Base-by-base conservation (phyloP, 2,797 vertebrate species). In the Falco biarmicus region DNA sequence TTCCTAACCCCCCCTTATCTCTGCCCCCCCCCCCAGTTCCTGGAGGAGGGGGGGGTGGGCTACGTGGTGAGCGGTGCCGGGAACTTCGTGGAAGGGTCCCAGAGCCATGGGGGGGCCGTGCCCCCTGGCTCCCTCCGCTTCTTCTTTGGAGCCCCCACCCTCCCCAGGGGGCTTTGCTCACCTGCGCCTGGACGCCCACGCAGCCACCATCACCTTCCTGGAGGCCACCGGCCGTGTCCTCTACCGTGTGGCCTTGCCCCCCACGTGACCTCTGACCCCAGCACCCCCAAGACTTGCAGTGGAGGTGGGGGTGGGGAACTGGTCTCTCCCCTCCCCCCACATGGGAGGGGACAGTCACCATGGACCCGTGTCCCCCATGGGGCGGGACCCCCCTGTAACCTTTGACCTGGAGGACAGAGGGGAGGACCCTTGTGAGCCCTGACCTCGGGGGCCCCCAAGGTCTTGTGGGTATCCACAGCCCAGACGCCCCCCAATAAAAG, bases 11-110 rank as follows among this genome's bases (percentile, higher is more conserved):
- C 34, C 6, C 5, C 1, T 7, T 5, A 11, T 11, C 19, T 43
- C 8, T 60, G 21, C 34, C 15, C 34, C 14, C 1, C 8, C 10
- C 96, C 99, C 98, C 99, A 99, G 96, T 97, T 99, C 32, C 98
- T 99, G 93, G 95, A 98, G 43, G 96, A 98, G 50, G 98, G 98
- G 1, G 98, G 97, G 0, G 96, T 99, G 10, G 99, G 99, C 65
- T 99, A 99, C 4, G 95, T 99, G 39, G 98, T 99, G 91, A 99
- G 99, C 0, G 99, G 99, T 3, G 99, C 99, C 0, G 99, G 99
- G 21, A 99, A 99, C 97, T 99, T 99, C 97, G 97, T 99, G 98
- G 99, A 99, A 84, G 97, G 98, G 0, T 98, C 99, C 0, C 93
- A 92, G 31, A 96, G 95, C 5, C 99, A 99, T 74, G 97, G 95